Evolutionary conservation across 1,140 invertebrate species (phyloP).

Genomic region (Drosophila erecta): DNA sequence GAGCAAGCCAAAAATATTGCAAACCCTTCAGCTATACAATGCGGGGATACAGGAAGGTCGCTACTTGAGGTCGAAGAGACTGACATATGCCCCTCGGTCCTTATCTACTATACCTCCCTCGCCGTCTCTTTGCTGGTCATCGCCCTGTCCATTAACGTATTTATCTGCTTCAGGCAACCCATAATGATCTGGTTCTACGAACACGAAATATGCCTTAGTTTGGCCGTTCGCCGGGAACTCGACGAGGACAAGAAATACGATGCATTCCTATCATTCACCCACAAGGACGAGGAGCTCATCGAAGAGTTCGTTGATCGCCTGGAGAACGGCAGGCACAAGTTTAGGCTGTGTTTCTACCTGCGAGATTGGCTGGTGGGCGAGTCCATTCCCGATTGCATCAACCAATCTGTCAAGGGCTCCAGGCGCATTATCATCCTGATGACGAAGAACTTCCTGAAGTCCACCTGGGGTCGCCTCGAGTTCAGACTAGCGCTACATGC

Average conservation of each 20-base stretch:
- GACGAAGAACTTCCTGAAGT: slow-evolving; percentile 28
- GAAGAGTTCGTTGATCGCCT: slow-evolving; percentile 21
- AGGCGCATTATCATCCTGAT: slow-evolving; percentile 34
- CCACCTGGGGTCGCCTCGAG: slow-evolving; percentile 32
- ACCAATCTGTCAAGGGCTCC: slow-evolving; percentile 24
- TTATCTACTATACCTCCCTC: slow-evolving; percentile 10
- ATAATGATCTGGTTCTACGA: slow-evolving; percentile 36
- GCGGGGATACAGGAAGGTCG: background rate
- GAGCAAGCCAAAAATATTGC: slow-evolving; percentile 5
- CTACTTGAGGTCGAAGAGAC: slow-evolving; percentile 14
- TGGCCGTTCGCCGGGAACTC: slow-evolving; percentile 8
- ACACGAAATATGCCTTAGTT: slow-evolving; percentile 22
- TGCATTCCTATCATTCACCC: slow-evolving; percentile 24
- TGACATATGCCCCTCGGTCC: slow-evolving; percentile 19
- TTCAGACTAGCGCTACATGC: slow-evolving; percentile 29
- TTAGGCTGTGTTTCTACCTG: slow-evolving; percentile 21
- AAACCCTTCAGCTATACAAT: background rate
- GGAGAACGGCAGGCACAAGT: slow-evolving; percentile 5
- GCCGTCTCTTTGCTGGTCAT: background rate
- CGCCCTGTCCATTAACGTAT: slow-evolving; percentile 4
- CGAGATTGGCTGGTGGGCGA: slow-evolving; percentile 23
- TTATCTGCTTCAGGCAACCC: slow-evolving; percentile 16
- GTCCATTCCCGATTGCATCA: slow-evolving; percentile 29
- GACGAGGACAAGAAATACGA: slow-evolving; percentile 21
- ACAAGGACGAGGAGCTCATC: slow-evolving; percentile 22